Evolutionary conservation across 1,140 invertebrate genomes (phyloP).

Genomic region (Leptinotarsa texana): DNA sequence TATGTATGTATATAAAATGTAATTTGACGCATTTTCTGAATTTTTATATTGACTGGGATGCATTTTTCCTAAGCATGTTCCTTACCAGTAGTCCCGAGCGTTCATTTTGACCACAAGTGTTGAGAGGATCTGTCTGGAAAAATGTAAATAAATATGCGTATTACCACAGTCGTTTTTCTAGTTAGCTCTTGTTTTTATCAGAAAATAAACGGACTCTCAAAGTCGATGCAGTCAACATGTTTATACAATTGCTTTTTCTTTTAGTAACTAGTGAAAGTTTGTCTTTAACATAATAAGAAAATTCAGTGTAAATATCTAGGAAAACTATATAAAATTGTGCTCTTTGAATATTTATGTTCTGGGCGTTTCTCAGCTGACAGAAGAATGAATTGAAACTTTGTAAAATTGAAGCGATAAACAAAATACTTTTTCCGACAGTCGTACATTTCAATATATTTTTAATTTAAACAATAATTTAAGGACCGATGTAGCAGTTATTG

Average conservation of each 20-base stretch:
- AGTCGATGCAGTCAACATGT: constrained; percentile 2
- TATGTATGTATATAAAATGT: constrained; percentile 47
- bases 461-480: constrained; percentile 22
- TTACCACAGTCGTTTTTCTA: constrained; percentile 17
- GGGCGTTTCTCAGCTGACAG: background rate
- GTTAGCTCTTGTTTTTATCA: constrained; percentile 1
- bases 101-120: constrained; percentile 12
- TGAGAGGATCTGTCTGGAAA: constrained; percentile 9
- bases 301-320: constrained; percentile 47
- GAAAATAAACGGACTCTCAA: background rate
- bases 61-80: constrained; percentile 42
- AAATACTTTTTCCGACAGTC: no score
- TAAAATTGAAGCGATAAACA: no score
- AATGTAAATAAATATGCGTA: constrained; percentile 21
- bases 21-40: constrained; percentile 48
- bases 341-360: constrained; percentile 20
- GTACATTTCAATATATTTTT: constrained; percentile 25
- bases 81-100: constrained; percentile 27
- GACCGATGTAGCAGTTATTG: constrained; percentile 17
- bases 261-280: constrained; percentile 34
- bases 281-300: constrained; percentile 38
- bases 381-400: background rate
- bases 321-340: constrained; percentile 39
- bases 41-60: constrained; percentile 48
- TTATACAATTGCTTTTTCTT: constrained; percentile 1